A percentile compares a stretch with the other conserved stretches of the same genome.
Conservation (phyloP, 2,113 vertebrate species). For the Melierax canorus region DNA sequence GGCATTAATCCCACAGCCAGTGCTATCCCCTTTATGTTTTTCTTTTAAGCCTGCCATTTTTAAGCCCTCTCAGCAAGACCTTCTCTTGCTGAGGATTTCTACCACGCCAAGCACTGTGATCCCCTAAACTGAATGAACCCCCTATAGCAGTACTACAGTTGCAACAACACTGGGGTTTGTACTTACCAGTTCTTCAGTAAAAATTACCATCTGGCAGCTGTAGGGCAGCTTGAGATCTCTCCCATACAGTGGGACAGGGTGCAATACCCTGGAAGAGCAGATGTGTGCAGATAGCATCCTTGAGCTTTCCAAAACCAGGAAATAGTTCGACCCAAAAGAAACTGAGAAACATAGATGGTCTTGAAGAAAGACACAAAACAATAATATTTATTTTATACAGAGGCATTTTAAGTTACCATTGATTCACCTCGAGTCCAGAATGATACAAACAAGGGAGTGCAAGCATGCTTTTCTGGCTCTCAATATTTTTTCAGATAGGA, state of each 20-base stretch:
- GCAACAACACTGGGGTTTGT: rapidly evolving
- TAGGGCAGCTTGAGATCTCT: neutral
- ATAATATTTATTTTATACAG: neutral
- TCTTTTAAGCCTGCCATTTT: neutral
- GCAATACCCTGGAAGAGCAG: neutral
- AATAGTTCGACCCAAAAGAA: neutral
- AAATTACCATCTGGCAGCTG: neutral
- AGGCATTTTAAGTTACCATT: neutral
- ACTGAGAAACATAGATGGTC: neutral
- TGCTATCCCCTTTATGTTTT: neutral
- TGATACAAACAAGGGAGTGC: neutral
- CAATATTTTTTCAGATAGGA: neutral
- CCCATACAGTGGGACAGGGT: neutral
- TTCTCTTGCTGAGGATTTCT: neutral
- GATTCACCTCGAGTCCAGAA: neutral
- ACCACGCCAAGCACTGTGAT: neutral
- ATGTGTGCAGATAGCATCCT: neutral
- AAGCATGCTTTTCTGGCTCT: neutral
- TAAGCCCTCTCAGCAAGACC: neutral
- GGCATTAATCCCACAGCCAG: neutral
- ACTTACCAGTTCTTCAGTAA: neutral
- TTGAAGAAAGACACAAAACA: neutral
- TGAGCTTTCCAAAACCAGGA: neutral
- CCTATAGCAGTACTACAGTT: neutral
- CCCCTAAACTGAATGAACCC: neutral